Base-by-base conservation (phyloP, 2,113 vertebrate genomes). In the Ochotona curzoniae region DNA sequence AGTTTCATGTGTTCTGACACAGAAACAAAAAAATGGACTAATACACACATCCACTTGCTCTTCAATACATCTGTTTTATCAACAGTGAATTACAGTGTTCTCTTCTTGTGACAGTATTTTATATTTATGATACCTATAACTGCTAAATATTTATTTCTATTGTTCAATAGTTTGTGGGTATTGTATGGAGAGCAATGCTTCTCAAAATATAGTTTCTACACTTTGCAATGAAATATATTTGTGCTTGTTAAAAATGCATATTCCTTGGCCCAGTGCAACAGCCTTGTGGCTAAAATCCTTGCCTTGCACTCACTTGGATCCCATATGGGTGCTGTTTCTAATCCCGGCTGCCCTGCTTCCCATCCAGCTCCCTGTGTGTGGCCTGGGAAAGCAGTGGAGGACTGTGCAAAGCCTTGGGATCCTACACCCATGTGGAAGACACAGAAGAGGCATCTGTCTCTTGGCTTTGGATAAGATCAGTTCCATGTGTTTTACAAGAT, bases 241-340 rank as follows among this genome's bases (percentile, higher is more conserved):
- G n/a, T 84, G 23, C 15, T 85, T 74, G 21, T 75, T 69, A 80
- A 81, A 93, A 80, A 91, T 75, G 15, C 26, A 1, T 70, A 89
- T 75, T 85, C 57, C 9, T 81, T 35, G 15, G 15, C 61, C 28
- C 25, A 44, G 38, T 44, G 38, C 38, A 6, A 44, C 38, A 44
- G 38, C 38, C 38, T 44, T 4, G 38, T 44, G 38, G 38, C 38
- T 44, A 44, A 44, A 44, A 44, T 44, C 38, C 38, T 44, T 6
- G 38, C 38, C 38, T 44, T 44, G 38, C 38, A 44, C 38, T 44
- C 38, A 44, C 38, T 44, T 3, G 38, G 38, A 44, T 44, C 38
- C 38, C 38, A 44, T 44, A 44, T 44, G 38, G 38, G 38, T 44
- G 38, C 38, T 44, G 38, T 3, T 44, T 44, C 38, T 44, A 44